Base-by-base conservation (phyloP, 2,113 vertebrate species). In the Microtus pennsylvanicus region DNA sequence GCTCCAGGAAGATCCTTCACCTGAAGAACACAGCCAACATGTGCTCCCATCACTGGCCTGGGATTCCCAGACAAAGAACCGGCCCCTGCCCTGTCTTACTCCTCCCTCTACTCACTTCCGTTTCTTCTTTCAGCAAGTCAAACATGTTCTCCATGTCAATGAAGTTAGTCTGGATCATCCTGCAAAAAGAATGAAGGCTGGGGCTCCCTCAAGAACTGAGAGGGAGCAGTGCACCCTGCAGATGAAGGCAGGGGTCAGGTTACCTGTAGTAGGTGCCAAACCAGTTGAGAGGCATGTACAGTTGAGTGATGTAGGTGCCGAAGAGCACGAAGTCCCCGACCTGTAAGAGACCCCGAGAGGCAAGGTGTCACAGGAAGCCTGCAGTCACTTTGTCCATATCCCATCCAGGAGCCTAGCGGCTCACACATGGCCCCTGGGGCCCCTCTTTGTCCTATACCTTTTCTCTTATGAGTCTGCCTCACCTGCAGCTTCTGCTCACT, bases 71-170 rank as follows among this genome's bases (percentile, higher is more conserved):
- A 67, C 26, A 83, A 0, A 3, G 85, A 45, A 70, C 45, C 7
- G 38, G 19, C 75, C 67, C 2, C 11, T 19, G 21, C 38, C 67
- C 26, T 9, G 9, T 21, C 75, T n/a, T 2, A 28, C 19, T 38
- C 63, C 38, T 80, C 70, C 88, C 47, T 10, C 42, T 78, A 97
- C 98, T 91, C 92, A 99, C 99, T 98, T 99, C 99, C 33, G 98
- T 97, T 0, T 99, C 99, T 93, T 99, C 99, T 0, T 98, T 97
- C 21, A 99, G 99, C 78, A 99, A 99, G 12, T 99, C 98, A 72
- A 99, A 99, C 99, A 99, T 99, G 98, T 99, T 99, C 97, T 99
- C 99, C 99, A 99, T 99, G 98, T 99, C 99, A 2, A 99, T 99
- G 52, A 99, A 99, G 16, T 99, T 99, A 24, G 97, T 99, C 98